Evolutionary conservation across 2,113 vertebrate genomes (phyloP), one percentile per base, ranked within the genome.

Genomic region (Phyllostomus discolor): DNA sequence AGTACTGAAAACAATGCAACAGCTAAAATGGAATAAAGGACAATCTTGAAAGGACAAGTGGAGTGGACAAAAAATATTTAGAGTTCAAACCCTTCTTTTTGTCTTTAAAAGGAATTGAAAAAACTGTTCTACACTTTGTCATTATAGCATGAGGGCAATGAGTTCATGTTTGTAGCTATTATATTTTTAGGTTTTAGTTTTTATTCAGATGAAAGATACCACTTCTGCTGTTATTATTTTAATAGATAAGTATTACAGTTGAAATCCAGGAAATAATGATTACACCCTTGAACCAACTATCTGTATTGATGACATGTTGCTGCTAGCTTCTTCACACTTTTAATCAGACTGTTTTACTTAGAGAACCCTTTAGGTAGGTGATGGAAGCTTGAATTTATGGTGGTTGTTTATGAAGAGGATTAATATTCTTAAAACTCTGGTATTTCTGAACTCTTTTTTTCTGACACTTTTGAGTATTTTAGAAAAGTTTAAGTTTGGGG

Each of bases 281-380:
- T 92, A 78, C 2, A 90, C 70, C 81, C 48, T 70, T 94, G 73
- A 91, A 87, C 64, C 5, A 3, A 93, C 62, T 75, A 8, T 50
- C 83, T 87, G 10, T 54, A 33, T 33, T 85, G 46, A 88, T 80
- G 62, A 87, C 80, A 66, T 75, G 17, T 67, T n/a, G n/a, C n/a
- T 95, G 66, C 78, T 70, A 88, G 38, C 24, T 80, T 96, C 64
- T 96, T 97, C 59, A 88, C 12, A 57, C 59, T 95, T 96, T 95
- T 92, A 95, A 92, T 95, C 92, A 94, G 82, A 84, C 73, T 92
- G 26, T 69, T 94, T 96, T 92, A 92, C 85, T 88, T 96, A 88
- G 91, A 85, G 52, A 92, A 50, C 20, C 81, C 50, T 92, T 95
- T 90, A 50, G 59, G n/a, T 88, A 85, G 85, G 50, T 96, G 66